phyloP scores from a whole-genome alignment of 2,888 invertebrate genomes.

The Lissocephala sabroskyi region DNA sequence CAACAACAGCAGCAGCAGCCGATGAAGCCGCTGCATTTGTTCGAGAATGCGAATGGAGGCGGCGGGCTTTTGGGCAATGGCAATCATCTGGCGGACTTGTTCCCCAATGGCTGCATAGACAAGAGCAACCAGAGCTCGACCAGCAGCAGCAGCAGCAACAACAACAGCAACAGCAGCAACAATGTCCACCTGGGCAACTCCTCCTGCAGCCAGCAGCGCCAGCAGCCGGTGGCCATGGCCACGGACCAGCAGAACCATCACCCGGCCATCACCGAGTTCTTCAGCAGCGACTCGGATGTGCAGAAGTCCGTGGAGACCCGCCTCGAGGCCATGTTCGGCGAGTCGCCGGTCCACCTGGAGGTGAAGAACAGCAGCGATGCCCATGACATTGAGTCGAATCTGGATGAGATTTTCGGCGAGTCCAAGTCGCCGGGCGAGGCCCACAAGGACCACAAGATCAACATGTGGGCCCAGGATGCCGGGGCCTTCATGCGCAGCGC shows the following conservation, averaged over 20 bases:
- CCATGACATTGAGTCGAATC: slow-evolving; percentile 68
- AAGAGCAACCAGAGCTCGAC: slow-evolving; percentile 63
- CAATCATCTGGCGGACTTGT: slow-evolving; percentile 67
- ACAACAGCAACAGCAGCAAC: slow-evolving; percentile 31
- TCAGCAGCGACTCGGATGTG: slow-evolving; percentile 66
- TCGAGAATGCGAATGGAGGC: slow-evolving; percentile 27
- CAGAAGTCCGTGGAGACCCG: slow-evolving; percentile 72
- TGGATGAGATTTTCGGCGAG: slow-evolving; percentile 71
- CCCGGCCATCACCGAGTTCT: slow-evolving; percentile 66
- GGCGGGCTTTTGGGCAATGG: slow-evolving; percentile 29
- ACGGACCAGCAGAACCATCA: slow-evolving; percentile 53
- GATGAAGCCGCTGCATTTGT: slow-evolving; percentile 25
- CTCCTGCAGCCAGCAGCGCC: slow-evolving; percentile 61
- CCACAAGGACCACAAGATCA: slow-evolving; percentile 47
- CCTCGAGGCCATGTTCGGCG: slow-evolving; percentile 72
- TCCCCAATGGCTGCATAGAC: slow-evolving; percentile 68
- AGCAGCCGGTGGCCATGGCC: slow-evolving; percentile 47
- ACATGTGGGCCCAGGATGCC: slow-evolving; percentile 55
- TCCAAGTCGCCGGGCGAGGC: slow-evolving; percentile 50
- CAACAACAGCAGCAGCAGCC: slow-evolving; percentile 5
- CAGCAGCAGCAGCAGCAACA: slow-evolving; percentile 40
- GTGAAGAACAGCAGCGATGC: slow-evolving; percentile 54
- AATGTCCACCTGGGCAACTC: slow-evolving; percentile 24
- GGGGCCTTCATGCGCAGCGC: slow-evolving; percentile 26
- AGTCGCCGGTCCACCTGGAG: slow-evolving; percentile 69